phyloP scores from a whole-genome alignment of 2,888 invertebrate species.

The Diploptera punctata region DNA sequence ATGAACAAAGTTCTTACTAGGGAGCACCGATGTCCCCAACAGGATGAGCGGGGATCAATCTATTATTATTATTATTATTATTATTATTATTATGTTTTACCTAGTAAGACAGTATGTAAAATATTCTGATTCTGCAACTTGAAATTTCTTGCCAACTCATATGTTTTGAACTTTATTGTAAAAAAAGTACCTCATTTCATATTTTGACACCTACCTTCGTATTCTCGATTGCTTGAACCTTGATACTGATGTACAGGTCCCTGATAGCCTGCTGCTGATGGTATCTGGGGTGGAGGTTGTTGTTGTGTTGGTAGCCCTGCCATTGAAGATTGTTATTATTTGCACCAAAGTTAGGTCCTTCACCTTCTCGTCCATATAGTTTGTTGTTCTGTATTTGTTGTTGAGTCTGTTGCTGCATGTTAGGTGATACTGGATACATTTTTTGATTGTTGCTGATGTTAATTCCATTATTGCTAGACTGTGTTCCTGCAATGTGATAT shows the following conservation, averaged over 20 bases:
- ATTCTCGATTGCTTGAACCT: background rate
- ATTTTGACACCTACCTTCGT: slow-evolving; percentile 1
- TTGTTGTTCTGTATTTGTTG: slow-evolving; percentile 25
- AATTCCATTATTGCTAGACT: slow-evolving; percentile 1
- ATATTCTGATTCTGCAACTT: no score
- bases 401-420: slow-evolving; percentile 28
- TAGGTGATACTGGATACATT: background rate
- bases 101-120: no score
- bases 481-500: background rate
- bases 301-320: slow-evolving; percentile 36
- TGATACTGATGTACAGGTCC: slow-evolving; percentile 9
- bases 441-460: slow-evolving; percentile 19
- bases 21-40: no score
- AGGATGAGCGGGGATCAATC: no score
- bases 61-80: no score
- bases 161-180: no score
- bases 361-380: slow-evolving; percentile 47
- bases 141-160: no score
- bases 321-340: slow-evolving; percentile 36
- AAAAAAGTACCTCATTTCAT: no score
- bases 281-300: no score
- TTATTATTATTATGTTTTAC: no score
- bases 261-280: slow-evolving; percentile 3
- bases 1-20: no score
- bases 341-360: slow-evolving; percentile 40